phyloP scores from a whole-genome alignment of 1,140 invertebrate genomes.

The Drosophila fuyamai region DNA sequence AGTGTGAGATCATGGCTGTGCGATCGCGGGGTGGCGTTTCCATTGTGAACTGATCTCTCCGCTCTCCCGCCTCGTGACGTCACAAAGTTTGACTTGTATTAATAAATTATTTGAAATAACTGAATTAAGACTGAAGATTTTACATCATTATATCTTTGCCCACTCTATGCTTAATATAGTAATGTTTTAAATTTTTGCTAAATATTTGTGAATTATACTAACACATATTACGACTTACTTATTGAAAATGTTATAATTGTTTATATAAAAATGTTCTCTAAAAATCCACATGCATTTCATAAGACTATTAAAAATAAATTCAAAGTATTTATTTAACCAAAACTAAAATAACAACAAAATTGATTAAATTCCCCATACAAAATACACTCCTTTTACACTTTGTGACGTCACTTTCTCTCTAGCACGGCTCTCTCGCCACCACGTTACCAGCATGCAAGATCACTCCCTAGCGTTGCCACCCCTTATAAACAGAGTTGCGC shows the following conservation, averaged over 20 bases:
- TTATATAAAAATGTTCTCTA: background rate
- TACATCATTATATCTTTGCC: accelerated
- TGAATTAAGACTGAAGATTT: no score
- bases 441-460: constrained; percentile 29
- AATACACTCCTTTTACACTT: background rate
- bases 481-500: constrained; percentile 15
- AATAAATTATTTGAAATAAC: no score
- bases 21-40: constrained; percentile 5
- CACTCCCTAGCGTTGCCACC: constrained; percentile 46
- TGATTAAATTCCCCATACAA: background rate
- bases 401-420: constrained; percentile 36
- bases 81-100: background rate
- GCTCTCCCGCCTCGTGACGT: constrained; percentile 16
- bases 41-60: background rate
- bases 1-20: constrained; percentile 42
- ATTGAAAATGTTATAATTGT: background rate
- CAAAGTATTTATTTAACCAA: no score
- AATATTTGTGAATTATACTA: background rate
- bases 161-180: background rate
- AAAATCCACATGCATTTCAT: background rate
- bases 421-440: constrained; percentile 5
- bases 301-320: background rate
- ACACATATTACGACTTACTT: background rate
- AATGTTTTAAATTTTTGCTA: background rate
- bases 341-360: no score